Evolutionary conservation across 1,140 invertebrate species (phyloP).

Genomic region (Drosophila littoralis): DNA sequence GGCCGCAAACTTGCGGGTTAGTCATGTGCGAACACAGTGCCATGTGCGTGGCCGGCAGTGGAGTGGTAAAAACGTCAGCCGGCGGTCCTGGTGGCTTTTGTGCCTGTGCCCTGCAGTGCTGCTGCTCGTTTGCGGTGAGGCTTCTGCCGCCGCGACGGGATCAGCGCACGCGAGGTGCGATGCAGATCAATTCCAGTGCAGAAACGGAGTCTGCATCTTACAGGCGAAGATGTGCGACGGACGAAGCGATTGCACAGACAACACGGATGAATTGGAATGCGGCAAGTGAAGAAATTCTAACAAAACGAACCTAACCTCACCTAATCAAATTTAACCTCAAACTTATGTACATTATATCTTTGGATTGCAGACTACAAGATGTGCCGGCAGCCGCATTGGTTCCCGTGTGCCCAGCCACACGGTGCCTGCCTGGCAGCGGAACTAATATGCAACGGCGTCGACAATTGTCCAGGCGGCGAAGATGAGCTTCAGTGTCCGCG

Average conservation of each 20-base stretch:
- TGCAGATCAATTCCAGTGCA: constrained; percentile 85
- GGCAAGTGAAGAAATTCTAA: constrained; percentile 83
- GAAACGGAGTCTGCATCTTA: constrained; percentile 87
- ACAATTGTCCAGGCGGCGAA: constrained; percentile 86
- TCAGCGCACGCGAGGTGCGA: constrained; percentile 68
- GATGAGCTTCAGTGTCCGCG: constrained; percentile 83
- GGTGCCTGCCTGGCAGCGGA: constrained; percentile 83
- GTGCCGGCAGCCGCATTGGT: constrained; percentile 79
- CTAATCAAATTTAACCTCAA: constrained; percentile 9
- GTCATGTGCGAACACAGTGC: constrained; percentile 42
- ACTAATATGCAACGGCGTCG: constrained; percentile 85
- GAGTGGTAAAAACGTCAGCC: neutral
- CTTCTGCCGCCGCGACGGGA: constrained; percentile 68
- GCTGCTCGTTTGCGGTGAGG: constrained; percentile 60
- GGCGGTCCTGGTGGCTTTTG: constrained; percentile 24
- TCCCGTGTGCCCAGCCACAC: constrained; percentile 72
- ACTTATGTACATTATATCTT: neutral
- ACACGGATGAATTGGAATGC: constrained; percentile 88
- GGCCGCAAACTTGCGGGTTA: constrained; percentile 18
- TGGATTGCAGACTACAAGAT: constrained; percentile 60
- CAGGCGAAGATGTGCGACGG: constrained; percentile 88
- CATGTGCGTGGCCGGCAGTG: constrained; percentile 27
- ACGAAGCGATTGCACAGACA: constrained; percentile 87
- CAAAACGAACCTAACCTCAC: constrained; percentile 4
- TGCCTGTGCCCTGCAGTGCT: constrained; percentile 48